Conservation (phyloP, 2,113 vertebrate genomes). For the Tretioscincus oriximinensis region DNA sequence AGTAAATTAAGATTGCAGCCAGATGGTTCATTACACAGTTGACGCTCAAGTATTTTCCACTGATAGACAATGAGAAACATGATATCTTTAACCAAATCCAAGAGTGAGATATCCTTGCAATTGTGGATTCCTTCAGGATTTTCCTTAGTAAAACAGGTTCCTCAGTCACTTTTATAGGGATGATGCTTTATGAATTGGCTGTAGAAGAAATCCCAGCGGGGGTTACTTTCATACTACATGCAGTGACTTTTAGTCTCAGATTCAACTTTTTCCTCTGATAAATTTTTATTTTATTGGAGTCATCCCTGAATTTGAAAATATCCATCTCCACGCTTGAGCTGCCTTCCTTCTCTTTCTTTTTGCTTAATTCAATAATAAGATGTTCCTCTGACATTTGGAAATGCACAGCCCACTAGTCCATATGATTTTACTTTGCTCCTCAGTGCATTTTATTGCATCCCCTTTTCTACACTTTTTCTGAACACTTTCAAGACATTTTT, state of each 20-base stretch:
- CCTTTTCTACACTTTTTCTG: neutral
- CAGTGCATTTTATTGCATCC: constrained; percentile 9
- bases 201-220: neutral
- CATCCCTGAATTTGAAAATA: neutral
- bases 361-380: constrained; percentile 18
- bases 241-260: neutral
- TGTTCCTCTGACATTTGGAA: constrained; percentile 18
- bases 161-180: no score
- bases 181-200: no score
- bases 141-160: no score
- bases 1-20: no score
- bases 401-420: constrained; percentile 5
- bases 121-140: no score
- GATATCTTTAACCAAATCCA: no score
- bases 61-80: no score
- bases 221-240: neutral
- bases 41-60: no score
- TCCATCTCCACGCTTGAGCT: neutral
- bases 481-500: constrained; percentile 27
- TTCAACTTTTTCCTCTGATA: neutral
- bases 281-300: neutral
- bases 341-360: constrained; percentile 10
- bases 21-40: no score
- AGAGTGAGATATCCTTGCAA: no score
- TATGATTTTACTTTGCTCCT: constrained; percentile 1